These are phyloP conservation scores for Pollenia amentaria DNA, from an alignment of 2,888 invertebrate genomes.

Conservation along the genomic window DNA sequence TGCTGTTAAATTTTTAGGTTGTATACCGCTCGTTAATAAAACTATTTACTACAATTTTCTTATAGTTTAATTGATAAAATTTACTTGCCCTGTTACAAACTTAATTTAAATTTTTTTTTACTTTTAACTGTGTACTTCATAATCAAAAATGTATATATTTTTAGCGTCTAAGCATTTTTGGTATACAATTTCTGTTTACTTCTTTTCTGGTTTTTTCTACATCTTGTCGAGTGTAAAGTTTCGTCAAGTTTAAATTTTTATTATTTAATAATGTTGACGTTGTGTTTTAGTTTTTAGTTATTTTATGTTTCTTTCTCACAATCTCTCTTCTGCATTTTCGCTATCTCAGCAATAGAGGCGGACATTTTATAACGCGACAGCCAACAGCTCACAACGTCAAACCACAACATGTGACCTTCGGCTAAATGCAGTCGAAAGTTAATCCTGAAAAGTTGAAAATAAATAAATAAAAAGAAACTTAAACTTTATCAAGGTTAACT, in stretches of 20 bases:
- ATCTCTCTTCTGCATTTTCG: background rate
- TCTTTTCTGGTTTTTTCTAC: background rate
- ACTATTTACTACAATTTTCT: too few species aligned
- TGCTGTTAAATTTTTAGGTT: too few species aligned
- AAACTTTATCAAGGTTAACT: slow-evolving; percentile 55
- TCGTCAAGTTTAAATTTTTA: slow-evolving; percentile 75
- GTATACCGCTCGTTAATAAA: too few species aligned
- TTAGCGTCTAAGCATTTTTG: background rate
- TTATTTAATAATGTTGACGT: slow-evolving; percentile 72
- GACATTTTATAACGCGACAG: slow-evolving; percentile 26
- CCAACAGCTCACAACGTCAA: slow-evolving; percentile 20
- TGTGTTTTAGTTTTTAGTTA: slow-evolving; percentile 37
- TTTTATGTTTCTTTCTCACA: background rate
- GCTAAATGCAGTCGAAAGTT: slow-evolving; percentile 61
- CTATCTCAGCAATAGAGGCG: slow-evolving; percentile 1
- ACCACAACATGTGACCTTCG: slow-evolving; percentile 53
- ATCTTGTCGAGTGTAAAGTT: slow-evolving; percentile 19
- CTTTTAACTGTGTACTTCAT: too few species aligned
- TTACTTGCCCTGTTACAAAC: too few species aligned
- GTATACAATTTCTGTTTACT: background rate
- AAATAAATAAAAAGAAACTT: background rate
- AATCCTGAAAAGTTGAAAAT: slow-evolving; percentile 47
- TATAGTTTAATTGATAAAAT: too few species aligned
- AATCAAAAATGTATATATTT: background rate
- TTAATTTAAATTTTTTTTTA: too few species aligned